Percentiles rank a stretch among this genome's conserved stretches.
phyloP scores from a whole-genome alignment of 2,888 invertebrate genomes.

The Ptychoptera albimana region DNA sequence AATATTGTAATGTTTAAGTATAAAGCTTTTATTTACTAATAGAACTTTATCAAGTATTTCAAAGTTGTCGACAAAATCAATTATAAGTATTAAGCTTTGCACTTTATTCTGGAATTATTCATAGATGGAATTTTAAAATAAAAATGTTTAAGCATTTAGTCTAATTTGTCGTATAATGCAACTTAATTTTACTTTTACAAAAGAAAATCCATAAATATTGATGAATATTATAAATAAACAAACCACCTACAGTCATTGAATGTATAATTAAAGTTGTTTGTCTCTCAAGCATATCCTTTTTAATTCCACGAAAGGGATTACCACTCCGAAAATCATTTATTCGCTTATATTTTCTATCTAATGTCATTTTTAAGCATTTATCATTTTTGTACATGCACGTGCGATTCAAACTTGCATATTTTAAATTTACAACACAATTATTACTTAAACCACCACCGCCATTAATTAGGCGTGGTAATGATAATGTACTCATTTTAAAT shows the following conservation, averaged over 20 bases:
- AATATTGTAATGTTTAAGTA: no score
- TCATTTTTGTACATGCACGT: slow-evolving; percentile 2
- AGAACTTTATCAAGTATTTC: no score
- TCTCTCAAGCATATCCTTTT: slow-evolving; percentile 55
- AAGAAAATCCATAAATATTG: background rate
- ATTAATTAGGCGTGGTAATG: slow-evolving; percentile 12
- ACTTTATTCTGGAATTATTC: no score
- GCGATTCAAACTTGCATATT: slow-evolving; percentile 20
- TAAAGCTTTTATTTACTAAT: no score
- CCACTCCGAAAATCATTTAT: slow-evolving; percentile 25
- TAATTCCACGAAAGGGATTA: slow-evolving; percentile 59
- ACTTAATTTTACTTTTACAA: background rate
- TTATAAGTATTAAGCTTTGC: no score
- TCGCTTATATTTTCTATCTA: slow-evolving; percentile 12
- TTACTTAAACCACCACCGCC: slow-evolving; percentile 8
- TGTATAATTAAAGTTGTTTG: slow-evolving; percentile 59
- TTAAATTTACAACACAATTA: slow-evolving; percentile 13
- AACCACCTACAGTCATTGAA: slow-evolving; percentile 62
- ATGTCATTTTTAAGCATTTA: slow-evolving; percentile 4
- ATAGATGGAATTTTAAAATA: no score
- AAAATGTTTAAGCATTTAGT: no score
- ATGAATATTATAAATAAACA: background rate
- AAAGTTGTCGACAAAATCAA: no score
- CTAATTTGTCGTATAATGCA: no score
- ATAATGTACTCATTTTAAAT: slow-evolving; percentile 12